A percentile compares a stretch with the other conserved stretches of the same genome.
Conservation (phyloP, 2,113 vertebrate species). For the Labrus mixtus region DNA sequence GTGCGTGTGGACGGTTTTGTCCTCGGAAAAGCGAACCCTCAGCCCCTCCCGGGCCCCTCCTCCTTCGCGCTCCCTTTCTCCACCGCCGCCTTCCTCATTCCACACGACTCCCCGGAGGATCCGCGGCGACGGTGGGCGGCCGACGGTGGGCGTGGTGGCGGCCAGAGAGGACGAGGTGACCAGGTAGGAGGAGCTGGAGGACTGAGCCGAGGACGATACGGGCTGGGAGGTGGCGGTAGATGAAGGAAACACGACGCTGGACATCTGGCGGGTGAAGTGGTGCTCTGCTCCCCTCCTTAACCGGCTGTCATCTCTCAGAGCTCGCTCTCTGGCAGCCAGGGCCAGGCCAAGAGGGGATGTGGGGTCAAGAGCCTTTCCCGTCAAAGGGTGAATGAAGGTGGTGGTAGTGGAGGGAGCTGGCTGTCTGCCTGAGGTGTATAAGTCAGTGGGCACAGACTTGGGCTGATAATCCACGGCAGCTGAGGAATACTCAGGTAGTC, state of each 20-base stretch:
- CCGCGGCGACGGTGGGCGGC: constrained; percentile 82
- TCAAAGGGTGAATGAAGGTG: constrained; percentile 92
- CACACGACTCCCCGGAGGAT: constrained; percentile 77
- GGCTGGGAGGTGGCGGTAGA: constrained; percentile 79
- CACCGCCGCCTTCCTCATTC: constrained; percentile 70
- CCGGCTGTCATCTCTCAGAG: constrained; percentile 88
- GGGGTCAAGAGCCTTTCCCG: constrained; percentile 92
- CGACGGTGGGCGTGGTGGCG: constrained; percentile 80
- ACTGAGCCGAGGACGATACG: constrained; percentile 70
- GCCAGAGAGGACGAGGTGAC: constrained; percentile 86
- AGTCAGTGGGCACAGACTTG: constrained; percentile 83
- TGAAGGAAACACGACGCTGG: constrained; percentile 78
- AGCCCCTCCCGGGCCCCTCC: constrained; percentile 82
- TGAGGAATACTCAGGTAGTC: constrained; percentile 84
- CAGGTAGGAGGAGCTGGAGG: constrained; percentile 84
- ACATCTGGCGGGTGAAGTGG: constrained; percentile 81
- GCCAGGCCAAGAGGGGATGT: constrained; percentile 91
- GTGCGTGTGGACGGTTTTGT: constrained; percentile 84
- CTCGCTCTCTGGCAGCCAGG: constrained; percentile 90
- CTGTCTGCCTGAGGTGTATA: constrained; percentile 78
- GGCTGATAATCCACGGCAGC: constrained; percentile 83
- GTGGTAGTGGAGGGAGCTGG: constrained; percentile 62
- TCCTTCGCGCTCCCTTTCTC: constrained; percentile 81
- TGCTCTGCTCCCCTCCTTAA: constrained; percentile 81
- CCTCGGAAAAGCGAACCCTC: constrained; percentile 88